Evolutionary conservation across 2,797 vertebrate genomes (phyloP).

Genomic region (Mallotus villosus): DNA sequence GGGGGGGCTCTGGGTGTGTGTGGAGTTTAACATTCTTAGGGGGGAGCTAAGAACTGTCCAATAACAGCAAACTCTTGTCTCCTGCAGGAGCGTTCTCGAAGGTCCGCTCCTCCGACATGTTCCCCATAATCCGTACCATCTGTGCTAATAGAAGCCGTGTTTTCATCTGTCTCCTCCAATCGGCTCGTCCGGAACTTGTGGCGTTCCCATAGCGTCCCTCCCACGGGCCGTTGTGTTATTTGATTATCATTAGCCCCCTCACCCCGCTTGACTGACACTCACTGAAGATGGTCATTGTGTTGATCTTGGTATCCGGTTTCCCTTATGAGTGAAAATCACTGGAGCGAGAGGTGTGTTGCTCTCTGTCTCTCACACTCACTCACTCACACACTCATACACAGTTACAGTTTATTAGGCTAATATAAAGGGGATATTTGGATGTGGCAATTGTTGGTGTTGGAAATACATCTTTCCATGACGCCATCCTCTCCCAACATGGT

Average conservation of each 20-base stretch:
- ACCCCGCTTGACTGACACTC: slow-evolving; percentile 7
- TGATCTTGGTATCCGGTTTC: slow-evolving; percentile 37
- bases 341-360: neutral
- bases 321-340: neutral
- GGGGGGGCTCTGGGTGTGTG: slow-evolving; percentile 31
- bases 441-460: too few relatives aligned
- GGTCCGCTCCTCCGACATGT: slow-evolving; percentile 61
- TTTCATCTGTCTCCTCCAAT: slow-evolving; percentile 65
- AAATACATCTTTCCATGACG: neutral
- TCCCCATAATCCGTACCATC: slow-evolving; percentile 77
- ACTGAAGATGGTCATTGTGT: slow-evolving; percentile 51
- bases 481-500: neutral
- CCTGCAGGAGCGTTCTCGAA: slow-evolving; percentile 66
- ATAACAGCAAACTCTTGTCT: slow-evolving; percentile 71
- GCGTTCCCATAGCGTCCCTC: slow-evolving; percentile 29
- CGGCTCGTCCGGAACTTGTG: slow-evolving; percentile 37
- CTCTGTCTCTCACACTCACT: neutral
- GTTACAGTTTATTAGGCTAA: neutral
- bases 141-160: slow-evolving; percentile 74
- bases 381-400: neutral
- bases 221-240: slow-evolving; percentile 46
- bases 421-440: too few relatives aligned
- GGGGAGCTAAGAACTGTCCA: slow-evolving; percentile 58
- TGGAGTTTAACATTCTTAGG: slow-evolving; percentile 56
- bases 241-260: slow-evolving; percentile 52